These are phyloP conservation scores for Paracentrotus lividus DNA, from an alignment of 53 echinoderm and acorn worm genomes.

Conservation along the genomic window DNA sequence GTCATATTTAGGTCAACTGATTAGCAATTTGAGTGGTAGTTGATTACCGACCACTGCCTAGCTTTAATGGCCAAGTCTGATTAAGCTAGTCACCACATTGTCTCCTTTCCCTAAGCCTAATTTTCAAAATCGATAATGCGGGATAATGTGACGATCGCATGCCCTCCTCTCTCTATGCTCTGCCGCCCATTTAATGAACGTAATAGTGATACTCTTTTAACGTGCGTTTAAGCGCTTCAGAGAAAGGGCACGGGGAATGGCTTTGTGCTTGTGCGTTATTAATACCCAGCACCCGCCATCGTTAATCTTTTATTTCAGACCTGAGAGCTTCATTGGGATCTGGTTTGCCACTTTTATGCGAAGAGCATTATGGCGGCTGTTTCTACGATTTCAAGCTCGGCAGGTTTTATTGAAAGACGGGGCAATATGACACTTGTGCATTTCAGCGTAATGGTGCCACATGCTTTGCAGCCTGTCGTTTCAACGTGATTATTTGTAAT, in stretches of 20 bases:
- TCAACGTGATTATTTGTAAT: conserved; percentile 29
- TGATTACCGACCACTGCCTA: conserved; percentile 56
- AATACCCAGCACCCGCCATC: conserved; percentile 36
- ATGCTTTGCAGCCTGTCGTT: conserved; percentile 24
- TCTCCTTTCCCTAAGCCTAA: conserved; percentile 39
- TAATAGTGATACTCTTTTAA: conserved; percentile 40
- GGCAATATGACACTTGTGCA: conserved; percentile 37
- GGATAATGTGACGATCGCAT: conserved; percentile 64
- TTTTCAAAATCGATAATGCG: conserved; percentile 66
- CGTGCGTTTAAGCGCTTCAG: conserved; percentile 52
- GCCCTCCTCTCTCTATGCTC: conserved; percentile 38
- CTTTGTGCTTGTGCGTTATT: conserved; percentile 35
- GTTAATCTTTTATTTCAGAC: conserved; percentile 58
- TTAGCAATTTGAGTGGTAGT: conserved; percentile 69
- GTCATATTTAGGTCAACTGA: conserved; percentile 63
- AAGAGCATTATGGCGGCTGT: conserved; percentile 35
- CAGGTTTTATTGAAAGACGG: conserved; percentile 3
- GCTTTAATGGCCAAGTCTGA: conserved; percentile 33
- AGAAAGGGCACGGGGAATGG: conserved; percentile 48
- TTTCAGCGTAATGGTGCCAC: conserved; percentile 20
- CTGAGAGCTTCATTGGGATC: neutral
- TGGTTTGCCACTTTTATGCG: conserved; percentile 16
- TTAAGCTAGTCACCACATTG: conserved; percentile 31
- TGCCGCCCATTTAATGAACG: conserved; percentile 64
- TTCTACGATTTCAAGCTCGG: conserved; percentile 64